Base-by-base conservation (phyloP, 2,113 vertebrate genomes). In the Ariopsis seemanni region DNA sequence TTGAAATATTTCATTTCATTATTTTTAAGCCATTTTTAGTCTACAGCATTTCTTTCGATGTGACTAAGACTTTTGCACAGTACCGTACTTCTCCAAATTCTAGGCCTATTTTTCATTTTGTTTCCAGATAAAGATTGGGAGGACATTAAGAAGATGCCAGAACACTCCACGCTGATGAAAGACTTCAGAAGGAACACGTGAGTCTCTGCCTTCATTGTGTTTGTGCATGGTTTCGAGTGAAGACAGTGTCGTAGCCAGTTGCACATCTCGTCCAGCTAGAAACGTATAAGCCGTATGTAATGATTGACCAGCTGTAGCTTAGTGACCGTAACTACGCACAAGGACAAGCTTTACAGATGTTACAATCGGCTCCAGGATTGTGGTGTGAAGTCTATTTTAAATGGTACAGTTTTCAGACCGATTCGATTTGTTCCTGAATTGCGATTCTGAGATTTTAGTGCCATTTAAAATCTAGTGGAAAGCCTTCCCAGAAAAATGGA, bases 61-160 rank as follows among this genome's bases (percentile, higher is more conserved):
- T 42, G 42, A 42, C 42, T 42, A 42, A 42, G 42, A 4, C 42
- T 42, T 42, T 42, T 42, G 42, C 42, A 42, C 42, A 42, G 42
- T 42, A 3, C 42, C 42, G 3, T 14, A 15, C 65, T 69, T 30
- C 11, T 15, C 67, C 1, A 17, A 5, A 55, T 78, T 22, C 12
- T 9, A 17, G 7, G 0, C 0, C 1, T 62, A 27, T 1, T 48
- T 84, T 17, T 69, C 6, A 81, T 71, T 77, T 75, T 77, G 14
- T 58, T 69, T 30, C 30, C 79, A 99, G 98, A 99, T 95, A 99
- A 99, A 96, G 98, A 99, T 94, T 99, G 98, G 98, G 98, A 99
- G 94, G 98, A 99, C 95, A 99, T 99, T 91, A 99, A 99, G 96
- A 99, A 99, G 96, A 99, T 99, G 98, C 98, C 98, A 0, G 98